Evolutionary conservation across 1,140 invertebrate genomes (phyloP).

Genomic region (Papilio dardanus): DNA sequence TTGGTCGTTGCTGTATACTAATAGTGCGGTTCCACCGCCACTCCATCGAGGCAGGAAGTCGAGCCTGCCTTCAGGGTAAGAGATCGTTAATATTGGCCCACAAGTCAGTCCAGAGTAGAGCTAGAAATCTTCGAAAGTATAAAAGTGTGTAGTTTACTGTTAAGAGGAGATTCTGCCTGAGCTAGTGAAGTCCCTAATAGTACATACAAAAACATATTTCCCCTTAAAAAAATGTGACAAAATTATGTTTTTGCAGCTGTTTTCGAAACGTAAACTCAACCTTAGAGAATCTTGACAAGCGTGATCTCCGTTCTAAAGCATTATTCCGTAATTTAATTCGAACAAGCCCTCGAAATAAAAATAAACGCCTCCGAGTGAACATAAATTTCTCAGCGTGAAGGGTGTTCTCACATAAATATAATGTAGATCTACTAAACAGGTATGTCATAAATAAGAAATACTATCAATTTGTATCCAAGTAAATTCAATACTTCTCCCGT

Average conservation of each 20-base stretch:
- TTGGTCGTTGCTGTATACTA: too few species aligned
- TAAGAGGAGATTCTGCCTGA: too few species aligned
- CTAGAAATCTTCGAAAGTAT: too few species aligned
- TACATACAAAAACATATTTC: neutral
- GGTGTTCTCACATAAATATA: conserved; percentile 17
- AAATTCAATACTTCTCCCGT: too few species aligned
- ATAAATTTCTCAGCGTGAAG: conserved; percentile 25
- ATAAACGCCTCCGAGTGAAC: conserved; percentile 6
- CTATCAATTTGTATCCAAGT: too few species aligned
- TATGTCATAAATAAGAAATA: neutral
- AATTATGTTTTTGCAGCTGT: neutral
- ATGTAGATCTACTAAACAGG: neutral
- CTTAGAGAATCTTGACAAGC: conserved; percentile 3
- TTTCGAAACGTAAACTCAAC: neutral
- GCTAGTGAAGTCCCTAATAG: too few species aligned
- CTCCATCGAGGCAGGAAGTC: too few species aligned
- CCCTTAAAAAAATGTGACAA: neutral
- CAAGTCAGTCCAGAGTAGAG: too few species aligned
- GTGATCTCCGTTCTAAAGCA: neutral
- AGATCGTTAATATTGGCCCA: too few species aligned
- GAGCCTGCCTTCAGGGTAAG: too few species aligned
- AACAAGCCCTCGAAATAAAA: conserved; percentile 10
- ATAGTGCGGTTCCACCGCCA: too few species aligned
- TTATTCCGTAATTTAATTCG: conserved; percentile 36
- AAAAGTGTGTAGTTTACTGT: too few species aligned